Evolutionary conservation across 2,113 vertebrate species (phyloP).

Genomic region (Megaceryle maxima): DNA sequence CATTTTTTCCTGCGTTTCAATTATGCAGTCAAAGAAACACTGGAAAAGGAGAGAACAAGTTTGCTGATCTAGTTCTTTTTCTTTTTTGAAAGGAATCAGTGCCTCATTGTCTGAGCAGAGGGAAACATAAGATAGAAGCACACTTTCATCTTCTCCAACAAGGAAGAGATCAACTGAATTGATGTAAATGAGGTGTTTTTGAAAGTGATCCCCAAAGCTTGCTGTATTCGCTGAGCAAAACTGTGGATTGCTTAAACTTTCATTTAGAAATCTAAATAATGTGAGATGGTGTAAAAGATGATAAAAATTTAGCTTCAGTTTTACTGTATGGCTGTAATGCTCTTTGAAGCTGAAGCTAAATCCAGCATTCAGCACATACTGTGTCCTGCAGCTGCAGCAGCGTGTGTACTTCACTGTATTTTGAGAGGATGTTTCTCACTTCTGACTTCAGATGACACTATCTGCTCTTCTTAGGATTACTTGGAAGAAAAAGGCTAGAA

Average conservation of each 20-base stretch:
- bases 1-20: constrained; percentile 35
- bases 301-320: not conserved
- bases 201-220: constrained; percentile 4
- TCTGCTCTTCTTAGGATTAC: not conserved
- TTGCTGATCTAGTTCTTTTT: constrained; percentile 29
- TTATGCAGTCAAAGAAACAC: constrained; percentile 56
- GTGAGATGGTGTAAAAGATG: not conserved
- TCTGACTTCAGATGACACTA: not conserved
- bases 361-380: not conserved
- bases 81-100: constrained; percentile 14
- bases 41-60: not conserved
- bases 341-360: not conserved
- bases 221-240: not conserved
- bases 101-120: constrained; percentile 28
- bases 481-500: not conserved
- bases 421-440: not conserved
- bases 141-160: constrained; percentile 46
- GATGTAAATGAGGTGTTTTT: constrained; percentile 50
- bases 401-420: not conserved
- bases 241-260: not conserved
- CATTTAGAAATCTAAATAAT: not conserved
- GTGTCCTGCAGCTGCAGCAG: not conserved
- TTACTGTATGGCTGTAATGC: not conserved
- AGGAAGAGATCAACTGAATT: not conserved
- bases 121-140: not conserved